Percentiles rank a stretch among this genome's conserved stretches.
These are phyloP conservation scores for Phyllotreta cruciferae DNA, from an alignment of 2,888 invertebrate species.

Conservation along the genomic window DNA sequence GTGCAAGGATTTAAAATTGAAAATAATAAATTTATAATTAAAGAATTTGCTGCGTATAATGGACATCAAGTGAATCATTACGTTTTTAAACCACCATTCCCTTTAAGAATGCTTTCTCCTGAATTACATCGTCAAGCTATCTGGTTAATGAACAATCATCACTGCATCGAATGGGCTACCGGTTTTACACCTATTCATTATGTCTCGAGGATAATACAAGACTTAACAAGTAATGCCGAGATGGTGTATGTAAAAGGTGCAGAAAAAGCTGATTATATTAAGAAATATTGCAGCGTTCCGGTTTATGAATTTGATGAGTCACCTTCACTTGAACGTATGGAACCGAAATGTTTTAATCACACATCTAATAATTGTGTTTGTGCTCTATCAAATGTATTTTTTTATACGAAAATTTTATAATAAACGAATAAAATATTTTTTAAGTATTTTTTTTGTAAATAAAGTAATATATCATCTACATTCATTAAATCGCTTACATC, in stretches of 20 bases:
- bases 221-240: conserved; percentile 13
- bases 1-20: conserved; percentile 24
- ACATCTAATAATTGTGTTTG: conserved; percentile 1
- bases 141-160: conserved; percentile 20
- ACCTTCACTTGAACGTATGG: neutral
- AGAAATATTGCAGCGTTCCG: conserved; percentile 2
- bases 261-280: conserved; percentile 18
- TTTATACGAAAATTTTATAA: neutral
- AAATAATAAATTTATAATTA: conserved; percentile 27
- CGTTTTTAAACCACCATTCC: conserved; percentile 26
- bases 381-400: conserved; percentile 4
- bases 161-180: conserved; percentile 8
- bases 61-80: conserved; percentile 14
- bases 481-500: too few relatives aligned
- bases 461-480: too few relatives aligned
- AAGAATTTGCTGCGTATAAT: conserved; percentile 23
- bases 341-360: conserved; percentile 13
- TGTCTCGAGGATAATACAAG: neutral
- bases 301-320: conserved; percentile 15
- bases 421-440: too few relatives aligned
- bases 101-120: conserved; percentile 5
- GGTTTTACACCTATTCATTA: conserved; percentile 12
- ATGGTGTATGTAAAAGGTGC: conserved; percentile 14
- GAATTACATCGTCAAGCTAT: conserved; percentile 9
- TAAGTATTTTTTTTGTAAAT: too few relatives aligned